A percentile compares a stretch with the other conserved stretches of the same genome.
Evolutionary conservation across 2,888 invertebrate genomes (phyloP).

Genomic region (Onthophagus sagittarius): DNA sequence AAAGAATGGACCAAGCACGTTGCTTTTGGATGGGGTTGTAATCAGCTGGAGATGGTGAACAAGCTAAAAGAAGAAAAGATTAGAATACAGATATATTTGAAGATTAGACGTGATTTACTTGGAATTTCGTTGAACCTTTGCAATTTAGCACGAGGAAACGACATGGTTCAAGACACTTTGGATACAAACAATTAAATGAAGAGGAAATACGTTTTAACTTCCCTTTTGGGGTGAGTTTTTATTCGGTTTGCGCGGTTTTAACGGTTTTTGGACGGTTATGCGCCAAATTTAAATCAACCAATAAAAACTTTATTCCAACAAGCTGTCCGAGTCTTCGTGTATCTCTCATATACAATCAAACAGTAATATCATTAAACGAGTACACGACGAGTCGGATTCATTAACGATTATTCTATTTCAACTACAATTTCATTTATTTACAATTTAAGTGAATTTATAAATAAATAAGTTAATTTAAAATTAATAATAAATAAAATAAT

Average conservation of each 20-base stretch:
- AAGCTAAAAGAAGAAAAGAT: constrained; percentile 40
- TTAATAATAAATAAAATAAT: too few species aligned
- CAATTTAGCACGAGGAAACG: constrained; percentile 55
- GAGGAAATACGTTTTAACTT: not conserved
- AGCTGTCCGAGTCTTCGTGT: too few species aligned
- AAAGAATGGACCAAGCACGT: not conserved
- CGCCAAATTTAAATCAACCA: too few species aligned
- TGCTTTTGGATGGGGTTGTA: constrained; percentile 18
- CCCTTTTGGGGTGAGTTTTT: not conserved
- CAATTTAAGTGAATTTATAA: too few species aligned
- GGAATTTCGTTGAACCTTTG: constrained; percentile 54
- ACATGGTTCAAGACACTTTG: constrained; percentile 41
- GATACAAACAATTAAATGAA: not conserved
- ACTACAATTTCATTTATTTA: too few species aligned
- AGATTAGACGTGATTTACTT: constrained; percentile 45
- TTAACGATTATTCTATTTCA: too few species aligned
- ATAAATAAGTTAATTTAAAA: too few species aligned
- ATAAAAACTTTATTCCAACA: too few species aligned
- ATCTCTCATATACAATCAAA: too few species aligned
- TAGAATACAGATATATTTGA: constrained; percentile 14
- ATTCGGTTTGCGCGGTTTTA: not conserved
- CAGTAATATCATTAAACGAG: too few species aligned
- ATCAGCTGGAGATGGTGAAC: constrained; percentile 52
- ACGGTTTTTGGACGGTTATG: not conserved
- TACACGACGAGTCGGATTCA: too few species aligned